Percentiles rank a stretch among this genome's conserved stretches.
Conservation (phyloP, 2,888 invertebrate genomes). For the Platycheirus rosarum region DNA sequence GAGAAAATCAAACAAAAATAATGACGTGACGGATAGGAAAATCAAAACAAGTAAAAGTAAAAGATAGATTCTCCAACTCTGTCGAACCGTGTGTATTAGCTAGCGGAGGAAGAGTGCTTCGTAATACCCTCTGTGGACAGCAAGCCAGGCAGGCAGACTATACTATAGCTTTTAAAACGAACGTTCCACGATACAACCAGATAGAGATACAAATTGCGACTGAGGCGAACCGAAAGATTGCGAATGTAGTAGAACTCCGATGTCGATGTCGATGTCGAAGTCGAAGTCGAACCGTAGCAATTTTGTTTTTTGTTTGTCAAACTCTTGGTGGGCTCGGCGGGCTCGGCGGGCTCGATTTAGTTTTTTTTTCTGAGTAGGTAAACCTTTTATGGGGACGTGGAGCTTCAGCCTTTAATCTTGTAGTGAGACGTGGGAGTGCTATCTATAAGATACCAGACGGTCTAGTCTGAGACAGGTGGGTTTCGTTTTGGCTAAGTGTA, state of each 20-base stretch:
- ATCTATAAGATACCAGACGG: background rate
- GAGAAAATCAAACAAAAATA: constrained; percentile 5
- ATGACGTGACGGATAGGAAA: constrained; percentile 9
- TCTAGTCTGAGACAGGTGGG: constrained; percentile 8
- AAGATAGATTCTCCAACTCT: constrained; percentile 40
- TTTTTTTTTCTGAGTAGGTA: background rate
- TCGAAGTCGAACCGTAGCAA: constrained; percentile 25
- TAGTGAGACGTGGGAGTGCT: constrained; percentile 4
- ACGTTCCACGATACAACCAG: constrained; percentile 62
- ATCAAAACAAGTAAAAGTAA: constrained; percentile 19
- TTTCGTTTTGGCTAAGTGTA: background rate
- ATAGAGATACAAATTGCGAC: constrained; percentile 69
- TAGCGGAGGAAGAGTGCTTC: too few species aligned
- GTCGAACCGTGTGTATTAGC: constrained; percentile 35
- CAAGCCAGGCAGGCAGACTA: too few species aligned
- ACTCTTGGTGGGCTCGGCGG: constrained; percentile 6
- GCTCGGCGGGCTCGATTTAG: background rate
- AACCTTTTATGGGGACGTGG: background rate
- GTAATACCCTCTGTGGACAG: too few species aligned
- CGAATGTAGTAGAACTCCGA: constrained; percentile 11
- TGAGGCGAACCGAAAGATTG: constrained; percentile 27
- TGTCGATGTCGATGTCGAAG: background rate
- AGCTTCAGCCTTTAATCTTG: background rate
- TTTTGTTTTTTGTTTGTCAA: constrained; percentile 6
- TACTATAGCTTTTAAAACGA: background rate